These are phyloP conservation scores for Petromus typicus DNA, from an alignment of 2,113 vertebrate genomes.

Conservation along the genomic window DNA sequence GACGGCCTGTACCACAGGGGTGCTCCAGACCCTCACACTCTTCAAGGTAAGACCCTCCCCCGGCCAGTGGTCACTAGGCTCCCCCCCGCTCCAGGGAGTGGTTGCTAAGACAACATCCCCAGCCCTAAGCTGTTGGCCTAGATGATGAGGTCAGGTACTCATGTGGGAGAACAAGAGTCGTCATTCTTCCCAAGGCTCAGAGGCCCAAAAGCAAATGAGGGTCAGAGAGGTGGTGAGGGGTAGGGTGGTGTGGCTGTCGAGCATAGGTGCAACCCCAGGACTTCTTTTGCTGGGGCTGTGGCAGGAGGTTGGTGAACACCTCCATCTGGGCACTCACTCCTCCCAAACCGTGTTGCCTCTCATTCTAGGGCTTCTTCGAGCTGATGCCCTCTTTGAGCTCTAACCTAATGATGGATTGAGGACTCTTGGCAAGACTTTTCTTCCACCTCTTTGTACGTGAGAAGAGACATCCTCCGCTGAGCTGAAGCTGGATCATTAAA, in stretches of 20 bases:
- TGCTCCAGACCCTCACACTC: constrained; percentile 94
- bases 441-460: not conserved
- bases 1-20: constrained; percentile 96
- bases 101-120: not conserved
- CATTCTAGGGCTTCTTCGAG: constrained; percentile 95
- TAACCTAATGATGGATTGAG: constrained; percentile 90
- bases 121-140: not conserved
- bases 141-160: not conserved
- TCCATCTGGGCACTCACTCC: not conserved
- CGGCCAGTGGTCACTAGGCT: fast-evolving
- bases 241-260: not conserved
- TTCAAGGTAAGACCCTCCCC: constrained; percentile 91
- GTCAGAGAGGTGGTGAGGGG: not conserved
- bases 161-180: not conserved
- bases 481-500: constrained; percentile 78
- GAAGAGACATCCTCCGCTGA: constrained; percentile 37
- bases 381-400: constrained; percentile 90
- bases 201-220: not conserved
- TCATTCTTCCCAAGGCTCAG: not conserved
- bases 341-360: not conserved
- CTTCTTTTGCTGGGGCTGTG: not conserved
- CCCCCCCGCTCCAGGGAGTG: not conserved
- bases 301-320: fast-evolving
- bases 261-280: not conserved
- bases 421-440: constrained; percentile 12